These are phyloP conservation scores for Lycophotia porphyrea DNA, from an alignment of 2,888 invertebrate species.

Conservation along the genomic window DNA sequence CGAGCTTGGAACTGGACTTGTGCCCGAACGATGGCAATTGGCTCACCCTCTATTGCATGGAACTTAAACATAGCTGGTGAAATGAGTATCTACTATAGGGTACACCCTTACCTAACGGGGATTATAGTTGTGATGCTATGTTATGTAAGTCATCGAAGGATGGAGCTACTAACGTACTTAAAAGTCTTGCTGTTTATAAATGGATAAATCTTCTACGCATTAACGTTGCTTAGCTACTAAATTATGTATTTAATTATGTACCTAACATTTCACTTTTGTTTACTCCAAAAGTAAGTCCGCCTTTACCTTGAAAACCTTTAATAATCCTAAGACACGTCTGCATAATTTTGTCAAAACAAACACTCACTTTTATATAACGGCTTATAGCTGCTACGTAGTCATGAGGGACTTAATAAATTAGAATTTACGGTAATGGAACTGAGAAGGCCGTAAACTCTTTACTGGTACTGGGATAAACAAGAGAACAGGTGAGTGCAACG, in stretches of 20 bases:
- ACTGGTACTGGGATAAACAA: conserved; percentile 24
- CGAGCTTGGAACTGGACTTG: not conserved
- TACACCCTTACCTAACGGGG: not conserved
- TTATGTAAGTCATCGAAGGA: not conserved
- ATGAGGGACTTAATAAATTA: conserved; percentile 68
- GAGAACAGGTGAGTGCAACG: conserved; percentile 51
- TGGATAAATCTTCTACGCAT: not conserved
- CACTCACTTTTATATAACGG: conserved; percentile 49
- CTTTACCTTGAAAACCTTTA: conserved; percentile 8
- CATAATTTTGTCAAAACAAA: conserved; percentile 50
- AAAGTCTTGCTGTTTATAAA: not conserved
- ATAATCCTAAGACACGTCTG: conserved; percentile 27
- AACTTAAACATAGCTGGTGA: not conserved
- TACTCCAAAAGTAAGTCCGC: not conserved
- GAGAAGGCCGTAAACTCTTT: conserved; percentile 56
- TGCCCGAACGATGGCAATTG: not conserved
- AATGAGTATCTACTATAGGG: not conserved
- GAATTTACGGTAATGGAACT: conserved; percentile 70
- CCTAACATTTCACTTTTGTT: not conserved
- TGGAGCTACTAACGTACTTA: not conserved
- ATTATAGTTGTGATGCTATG: not conserved
- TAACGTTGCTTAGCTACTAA: not conserved
- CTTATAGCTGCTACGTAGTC: conserved; percentile 50
- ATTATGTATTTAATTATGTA: not conserved
- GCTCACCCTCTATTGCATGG: not conserved